Base-by-base conservation (phyloP, 2,797 vertebrate genomes). In the Neostethus bicornis region DNA sequence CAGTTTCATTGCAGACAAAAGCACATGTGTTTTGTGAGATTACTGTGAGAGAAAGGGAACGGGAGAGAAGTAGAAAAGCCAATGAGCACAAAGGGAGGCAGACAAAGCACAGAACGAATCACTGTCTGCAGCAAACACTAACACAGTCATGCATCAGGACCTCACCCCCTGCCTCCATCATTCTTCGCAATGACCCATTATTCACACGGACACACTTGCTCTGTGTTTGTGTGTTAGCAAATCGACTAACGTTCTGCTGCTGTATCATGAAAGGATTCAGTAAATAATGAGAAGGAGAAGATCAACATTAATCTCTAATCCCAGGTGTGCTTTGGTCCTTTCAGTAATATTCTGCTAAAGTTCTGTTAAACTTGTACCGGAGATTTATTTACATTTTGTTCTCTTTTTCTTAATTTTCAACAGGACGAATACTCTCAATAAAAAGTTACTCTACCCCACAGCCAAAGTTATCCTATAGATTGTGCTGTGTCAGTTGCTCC, bases 81-180 rank as follows among this genome's bases (percentile, higher is more conserved):
- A 83, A 66, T 26, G 76, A 80, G 69, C 56, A 78, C 60, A 80
- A 57, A 64, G 68, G 51, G 60, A 64, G 55, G 13, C 65, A 70
- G 75, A 84, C 85, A 81, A 84, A 83, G 77, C 84, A 91, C 85
- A 92, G 83, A 91, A 70, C 53, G 47, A 75, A 70, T 77, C 85
- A 77, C 77, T 92, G 89, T 92, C 64, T 68, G 44, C 39, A 4
- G 49, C 61, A 51, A 89, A 91, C 90, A 92, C 86, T 88, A 79
- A 80, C 83, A 87, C 84, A 91, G 88, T 93, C 85, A 91, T 77
- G 67, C 79, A 79, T 78, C 85, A 72, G 81, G 69, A 69, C 73
- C 79, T 75, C 76, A 13, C 81, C 77, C 81, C 73, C 85, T 85
- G 68, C 85, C 81, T 84, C 79, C 74, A 73, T 77, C 75, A 76